phyloP scores from a whole-genome alignment of 2,888 invertebrate genomes.

The Ichneumoninae sp. region DNA sequence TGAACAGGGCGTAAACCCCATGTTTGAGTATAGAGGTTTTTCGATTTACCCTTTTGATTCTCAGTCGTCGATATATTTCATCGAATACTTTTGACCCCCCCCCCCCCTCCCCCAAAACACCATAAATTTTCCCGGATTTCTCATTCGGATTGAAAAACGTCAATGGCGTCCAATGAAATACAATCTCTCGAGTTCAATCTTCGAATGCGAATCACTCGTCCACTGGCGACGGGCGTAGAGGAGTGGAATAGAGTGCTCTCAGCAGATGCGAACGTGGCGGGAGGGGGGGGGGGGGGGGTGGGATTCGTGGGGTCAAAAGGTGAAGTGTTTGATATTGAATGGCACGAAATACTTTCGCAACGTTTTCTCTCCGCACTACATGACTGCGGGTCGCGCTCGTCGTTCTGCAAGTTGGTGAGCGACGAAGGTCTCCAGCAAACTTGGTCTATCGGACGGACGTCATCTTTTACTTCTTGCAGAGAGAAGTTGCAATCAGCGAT shows the following conservation, averaged over 20 bases:
- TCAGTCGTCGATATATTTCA: background rate
- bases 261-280: background rate
- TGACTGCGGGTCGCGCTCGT: background rate
- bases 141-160: background rate
- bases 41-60: background rate
- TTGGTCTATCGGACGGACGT: slow-evolving; percentile 48
- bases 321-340: slow-evolving; percentile 55
- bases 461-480: slow-evolving; percentile 45
- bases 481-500: slow-evolving; percentile 68
- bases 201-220: background rate
- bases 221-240: background rate
- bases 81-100: background rate
- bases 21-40: background rate
- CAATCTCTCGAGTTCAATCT: slow-evolving; percentile 16
- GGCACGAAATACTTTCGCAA: slow-evolving; percentile 41
- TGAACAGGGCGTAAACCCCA: background rate
- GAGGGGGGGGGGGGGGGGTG: no score
- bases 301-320: slow-evolving; percentile 38
- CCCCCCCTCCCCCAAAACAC: background rate
- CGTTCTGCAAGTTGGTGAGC: slow-evolving; percentile 13
- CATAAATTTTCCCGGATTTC: background rate
- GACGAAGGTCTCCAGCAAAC: slow-evolving; percentile 32
- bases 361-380: background rate
- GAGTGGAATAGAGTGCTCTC: slow-evolving; percentile 25
- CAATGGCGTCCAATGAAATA: background rate